Conservation (phyloP, 2,797 vertebrate species). For the Pipistrellus pygmaeus region DNA sequence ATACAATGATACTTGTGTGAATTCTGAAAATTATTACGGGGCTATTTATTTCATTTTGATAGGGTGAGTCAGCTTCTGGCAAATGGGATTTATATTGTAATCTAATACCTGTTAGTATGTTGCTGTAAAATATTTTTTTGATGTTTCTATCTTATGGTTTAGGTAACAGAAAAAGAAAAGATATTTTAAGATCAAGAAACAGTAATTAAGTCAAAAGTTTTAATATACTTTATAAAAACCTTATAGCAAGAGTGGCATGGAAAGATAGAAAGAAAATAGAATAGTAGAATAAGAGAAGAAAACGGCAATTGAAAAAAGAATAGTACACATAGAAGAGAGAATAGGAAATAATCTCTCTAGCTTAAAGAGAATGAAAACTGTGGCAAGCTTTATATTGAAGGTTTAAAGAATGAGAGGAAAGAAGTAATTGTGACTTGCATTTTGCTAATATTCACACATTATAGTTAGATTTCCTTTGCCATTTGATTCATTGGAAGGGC, state of each 20-base stretch:
- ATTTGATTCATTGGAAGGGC: neutral
- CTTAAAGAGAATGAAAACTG: neutral
- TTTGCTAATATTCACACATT: neutral
- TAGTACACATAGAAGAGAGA: neutral
- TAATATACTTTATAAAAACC: neutral
- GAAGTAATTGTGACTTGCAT: neutral
- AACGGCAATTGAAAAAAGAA: neutral
- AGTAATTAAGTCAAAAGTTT: neutral
- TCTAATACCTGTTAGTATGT: neutral
- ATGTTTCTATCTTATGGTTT: constrained; percentile 18
- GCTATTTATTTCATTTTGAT: constrained; percentile 14
- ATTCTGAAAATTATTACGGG: neutral
- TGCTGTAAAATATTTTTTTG: neutral
- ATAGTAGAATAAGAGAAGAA: neutral
- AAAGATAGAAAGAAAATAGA: neutral
- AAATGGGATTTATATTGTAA: neutral
- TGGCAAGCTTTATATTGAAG: neutral
- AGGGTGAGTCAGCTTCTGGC: neutral
- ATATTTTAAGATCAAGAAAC: constrained; percentile 23
- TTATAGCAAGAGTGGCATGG: neutral
- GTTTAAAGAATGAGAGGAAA: constrained; percentile 3
- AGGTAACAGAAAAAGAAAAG: neutral
- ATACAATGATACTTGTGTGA: neutral
- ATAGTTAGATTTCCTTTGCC: neutral
- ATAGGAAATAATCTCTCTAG: neutral